Conservation (phyloP, 2,888 invertebrate species). For the Coelinius sp. region DNA sequence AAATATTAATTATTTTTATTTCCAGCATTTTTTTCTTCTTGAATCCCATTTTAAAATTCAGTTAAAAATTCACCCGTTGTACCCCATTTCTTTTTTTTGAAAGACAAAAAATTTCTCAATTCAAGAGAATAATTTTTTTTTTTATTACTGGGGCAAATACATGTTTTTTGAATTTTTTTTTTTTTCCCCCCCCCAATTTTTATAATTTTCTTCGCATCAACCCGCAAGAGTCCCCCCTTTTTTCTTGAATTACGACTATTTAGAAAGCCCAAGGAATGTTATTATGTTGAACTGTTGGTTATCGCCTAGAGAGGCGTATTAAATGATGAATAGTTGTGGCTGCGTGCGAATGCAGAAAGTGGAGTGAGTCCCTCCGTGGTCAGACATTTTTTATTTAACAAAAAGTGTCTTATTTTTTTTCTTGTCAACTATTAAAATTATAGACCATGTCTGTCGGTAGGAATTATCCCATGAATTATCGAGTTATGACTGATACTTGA, state of each 20-base stretch:
- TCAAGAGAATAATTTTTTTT: too few species aligned
- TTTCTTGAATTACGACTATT: slow-evolving; percentile 10
- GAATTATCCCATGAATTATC: too few species aligned
- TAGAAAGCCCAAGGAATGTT: slow-evolving; percentile 16
- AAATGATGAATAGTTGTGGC: slow-evolving; percentile 15
- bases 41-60: too few species aligned
- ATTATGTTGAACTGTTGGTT: slow-evolving; percentile 17
- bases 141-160: too few species aligned
- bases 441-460: too few species aligned
- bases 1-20: too few species aligned
- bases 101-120: too few species aligned
- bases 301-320: slow-evolving; percentile 1
- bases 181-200: neutral
- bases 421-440: neutral
- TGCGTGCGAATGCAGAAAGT: slow-evolving; percentile 13
- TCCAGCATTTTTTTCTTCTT: too few species aligned
- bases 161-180: neutral
- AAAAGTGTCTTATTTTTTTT: neutral
- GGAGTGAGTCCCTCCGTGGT: slow-evolving; percentile 8
- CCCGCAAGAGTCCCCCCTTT: slow-evolving; percentile 24
- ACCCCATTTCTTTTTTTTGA: too few species aligned
- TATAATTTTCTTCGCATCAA: neutral
- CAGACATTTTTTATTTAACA: neutral
- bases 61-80: too few species aligned
- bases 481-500: too few species aligned